Evolutionary conservation across 1,140 invertebrate genomes (phyloP).

Genomic region (Penaeus japonicus): DNA sequence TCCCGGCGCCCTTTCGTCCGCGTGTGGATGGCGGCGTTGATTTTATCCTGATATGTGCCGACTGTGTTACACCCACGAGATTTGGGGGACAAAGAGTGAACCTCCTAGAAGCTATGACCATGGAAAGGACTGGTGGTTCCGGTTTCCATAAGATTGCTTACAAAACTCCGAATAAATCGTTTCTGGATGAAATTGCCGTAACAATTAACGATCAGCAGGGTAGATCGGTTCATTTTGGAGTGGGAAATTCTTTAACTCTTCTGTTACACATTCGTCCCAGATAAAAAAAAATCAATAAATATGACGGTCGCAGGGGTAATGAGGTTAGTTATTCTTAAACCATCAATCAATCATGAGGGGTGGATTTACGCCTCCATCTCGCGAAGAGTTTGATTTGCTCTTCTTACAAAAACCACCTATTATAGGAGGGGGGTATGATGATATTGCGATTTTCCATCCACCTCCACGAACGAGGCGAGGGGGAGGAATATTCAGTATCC

Average conservation of each 20-base stretch:
- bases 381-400: not conserved
- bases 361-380: not conserved
- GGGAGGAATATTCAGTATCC: not conserved
- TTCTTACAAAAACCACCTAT: not conserved
- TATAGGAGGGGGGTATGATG: not conserved
- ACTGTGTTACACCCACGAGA: too few species aligned
- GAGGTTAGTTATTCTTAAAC: not conserved
- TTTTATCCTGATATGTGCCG: too few species aligned
- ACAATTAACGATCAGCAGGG: not conserved
- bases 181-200: not conserved
- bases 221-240: not conserved
- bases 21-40: too few species aligned
- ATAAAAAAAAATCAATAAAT: slow-evolving; percentile 1
- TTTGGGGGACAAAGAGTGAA: too few species aligned
- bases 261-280: not conserved
- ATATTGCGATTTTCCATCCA: not conserved
- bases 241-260: not conserved
- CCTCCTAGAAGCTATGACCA: too few species aligned
- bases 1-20: too few species aligned
- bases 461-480: not conserved
- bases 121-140: too few species aligned
- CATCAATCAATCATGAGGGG: not conserved
- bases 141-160: too few species aligned
- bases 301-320: too few species aligned
- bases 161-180: not conserved